Conservation (phyloP, 2,888 invertebrate species). For the Crocallis elinguaria region DNA sequence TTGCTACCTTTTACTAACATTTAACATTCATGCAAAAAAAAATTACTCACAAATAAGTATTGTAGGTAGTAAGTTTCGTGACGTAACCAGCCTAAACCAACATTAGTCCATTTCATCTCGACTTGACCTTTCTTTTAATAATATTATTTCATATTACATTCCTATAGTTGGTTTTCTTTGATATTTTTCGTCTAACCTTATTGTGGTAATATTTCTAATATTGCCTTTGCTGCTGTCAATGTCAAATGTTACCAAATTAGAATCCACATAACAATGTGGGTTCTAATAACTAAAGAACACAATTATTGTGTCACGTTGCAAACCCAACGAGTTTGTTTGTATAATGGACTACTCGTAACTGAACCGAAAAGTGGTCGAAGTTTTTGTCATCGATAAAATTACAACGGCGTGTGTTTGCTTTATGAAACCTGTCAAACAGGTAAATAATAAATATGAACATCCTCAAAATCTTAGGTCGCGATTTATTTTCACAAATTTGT, state of each 20-base stretch:
- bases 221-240: too few relatives aligned
- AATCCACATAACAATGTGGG: neutral
- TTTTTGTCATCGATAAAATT: slow-evolving; percentile 16
- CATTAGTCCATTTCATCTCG: slow-evolving; percentile 5
- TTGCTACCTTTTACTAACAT: too few relatives aligned
- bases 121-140: slow-evolving; percentile 10
- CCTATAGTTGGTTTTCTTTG: neutral
- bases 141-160: slow-evolving; percentile 9
- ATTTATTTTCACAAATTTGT: too few relatives aligned
- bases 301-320: slow-evolving; percentile 3
- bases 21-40: too few relatives aligned
- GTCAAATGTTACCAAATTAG: too few relatives aligned
- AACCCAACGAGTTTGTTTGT: neutral
- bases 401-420: neutral
- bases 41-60: too few relatives aligned
- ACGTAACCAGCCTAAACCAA: neutral
- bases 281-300: slow-evolving; percentile 3
- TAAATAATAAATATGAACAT: slow-evolving; percentile 8
- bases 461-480: too few relatives aligned
- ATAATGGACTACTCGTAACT: neutral
- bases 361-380: neutral
- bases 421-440: slow-evolving; percentile 6
- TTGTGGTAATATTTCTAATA: neutral
- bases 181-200: neutral
- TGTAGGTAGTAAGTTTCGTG: too few relatives aligned